Evolutionary conservation across 2,797 vertebrate genomes (phyloP).

Genomic region (Pseudomugil tenellus): DNA sequence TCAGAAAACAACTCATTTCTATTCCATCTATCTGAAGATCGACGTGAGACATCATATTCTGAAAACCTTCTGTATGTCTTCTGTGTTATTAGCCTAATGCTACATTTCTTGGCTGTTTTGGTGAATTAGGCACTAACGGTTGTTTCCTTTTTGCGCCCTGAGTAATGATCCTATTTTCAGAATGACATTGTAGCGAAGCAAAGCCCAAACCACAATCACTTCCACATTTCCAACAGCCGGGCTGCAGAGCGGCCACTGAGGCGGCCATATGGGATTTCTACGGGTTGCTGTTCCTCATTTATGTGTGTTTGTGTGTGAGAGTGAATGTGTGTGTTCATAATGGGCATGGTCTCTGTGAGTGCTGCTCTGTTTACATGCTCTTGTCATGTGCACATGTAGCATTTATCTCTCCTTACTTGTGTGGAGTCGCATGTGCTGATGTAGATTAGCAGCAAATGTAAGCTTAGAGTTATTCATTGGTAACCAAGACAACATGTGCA

Average conservation of each 20-base stretch:
- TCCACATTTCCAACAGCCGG: constrained; percentile 51
- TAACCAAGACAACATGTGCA: background rate
- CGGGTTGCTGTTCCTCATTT: background rate
- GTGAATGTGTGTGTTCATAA: background rate
- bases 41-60: background rate
- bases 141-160: constrained; percentile 41
- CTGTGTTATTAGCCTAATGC: background rate
- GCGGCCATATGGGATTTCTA: constrained; percentile 22
- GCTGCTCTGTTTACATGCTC: constrained; percentile 5
- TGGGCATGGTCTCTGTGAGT: background rate
- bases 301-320: constrained; percentile 11
- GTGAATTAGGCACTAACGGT: constrained; percentile 3
- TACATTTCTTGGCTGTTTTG: background rate
- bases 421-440: background rate
- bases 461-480: background rate
- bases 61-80: background rate
- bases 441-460: background rate
- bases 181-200: constrained; percentile 2
- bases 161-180: constrained; percentile 16
- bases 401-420: background rate
- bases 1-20: background rate
- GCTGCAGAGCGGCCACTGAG: constrained; percentile 7
- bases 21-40: background rate
- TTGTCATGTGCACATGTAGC: constrained; percentile 17
- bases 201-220: constrained; percentile 51